Evolutionary conservation across 2,113 vertebrate genomes (phyloP), one percentile per base, ranked within the genome.

Genomic region (Serilophus lunatus): DNA sequence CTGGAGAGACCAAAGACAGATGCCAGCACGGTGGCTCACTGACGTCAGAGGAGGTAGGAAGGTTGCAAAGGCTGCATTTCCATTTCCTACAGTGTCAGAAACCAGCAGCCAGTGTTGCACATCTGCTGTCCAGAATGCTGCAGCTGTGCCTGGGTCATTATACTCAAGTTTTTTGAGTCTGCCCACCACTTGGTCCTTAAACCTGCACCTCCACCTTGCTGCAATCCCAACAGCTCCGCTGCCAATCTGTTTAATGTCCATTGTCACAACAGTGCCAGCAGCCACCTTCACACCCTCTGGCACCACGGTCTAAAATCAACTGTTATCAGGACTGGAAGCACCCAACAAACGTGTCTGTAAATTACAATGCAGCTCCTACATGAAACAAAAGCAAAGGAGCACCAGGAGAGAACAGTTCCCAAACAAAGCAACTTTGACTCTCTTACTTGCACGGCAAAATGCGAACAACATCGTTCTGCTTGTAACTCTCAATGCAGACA

Each of bases 371-470:
- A 65, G 3, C 6, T 36, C 54, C 38, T 42, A 68, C 19, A 84
- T 7, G 38, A 88, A 90, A 85, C 13, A 12, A 90, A n/a, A 86
- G 33, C 47, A 90, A 93, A 72, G 47, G 42, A 75, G 18, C 70
- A 76, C 40, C 53, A 75, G 66, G 47, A 63, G 90, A 87, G 16
- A 80, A 78, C 6, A 59, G 60, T 74, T 94, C 56, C 65, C 84
- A 85, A 94, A 68, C 59, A 70, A 94, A 97, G 75, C 66, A 68
- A 84, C 82, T 96, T 65, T 60, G 26, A 69, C 57, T 81, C 51
- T 92, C 99, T 98, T 98, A 99, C 99, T 99, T 99, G 99, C 99
- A 99, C 24, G 99, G 99, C 56, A 99, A 98, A 93, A 99, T 98
- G 45, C 99, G 99, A 65, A 99, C 99, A 83, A 99, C 98, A 50